These are phyloP conservation scores for Eupleurogrammus muticus DNA, from an alignment of 2,797 vertebrate species.

Conservation along the genomic window DNA sequence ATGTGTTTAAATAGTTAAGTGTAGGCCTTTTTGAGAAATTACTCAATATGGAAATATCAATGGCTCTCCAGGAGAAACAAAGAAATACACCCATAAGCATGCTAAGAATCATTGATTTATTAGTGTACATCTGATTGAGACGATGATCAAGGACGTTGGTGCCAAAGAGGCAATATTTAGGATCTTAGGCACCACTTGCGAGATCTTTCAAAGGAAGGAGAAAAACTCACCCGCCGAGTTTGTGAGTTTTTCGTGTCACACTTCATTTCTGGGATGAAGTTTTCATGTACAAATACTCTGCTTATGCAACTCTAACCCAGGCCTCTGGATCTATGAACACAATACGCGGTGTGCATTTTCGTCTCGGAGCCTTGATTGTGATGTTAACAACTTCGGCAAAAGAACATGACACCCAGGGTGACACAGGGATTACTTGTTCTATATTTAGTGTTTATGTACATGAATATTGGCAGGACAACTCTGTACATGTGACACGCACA, in stretches of 20 bases:
- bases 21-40: not conserved
- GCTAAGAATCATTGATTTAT: conserved; percentile 36
- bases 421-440: conserved; percentile 90
- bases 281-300: conserved; percentile 28
- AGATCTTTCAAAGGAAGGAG: not conserved
- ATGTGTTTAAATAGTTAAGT: not conserved
- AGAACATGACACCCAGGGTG: conserved; percentile 84
- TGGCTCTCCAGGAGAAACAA: conserved; percentile 11
- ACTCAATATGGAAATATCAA: conserved; percentile 10
- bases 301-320: conserved; percentile 36
- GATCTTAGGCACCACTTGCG: conserved; percentile 7
- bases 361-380: conserved; percentile 50
- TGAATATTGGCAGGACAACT: conserved; percentile 94
- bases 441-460: conserved; percentile 99
- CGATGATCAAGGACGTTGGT: conserved; percentile 6
- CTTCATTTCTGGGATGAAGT: conserved; percentile 36
- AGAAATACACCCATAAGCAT: conserved; percentile 13
- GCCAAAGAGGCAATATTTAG: not conserved
- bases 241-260: conserved; percentile 8
- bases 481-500: conserved; percentile 94
- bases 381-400: conserved; percentile 74
- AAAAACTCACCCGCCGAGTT: conserved; percentile 20
- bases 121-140: conserved; percentile 7
- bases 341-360: conserved; percentile 45
- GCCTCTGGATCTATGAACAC: conserved; percentile 41